A percentile compares a stretch with the other conserved stretches of the same genome.
Conservation (phyloP, 1,140 invertebrate genomes). For the Drosophila baimaii region DNA sequence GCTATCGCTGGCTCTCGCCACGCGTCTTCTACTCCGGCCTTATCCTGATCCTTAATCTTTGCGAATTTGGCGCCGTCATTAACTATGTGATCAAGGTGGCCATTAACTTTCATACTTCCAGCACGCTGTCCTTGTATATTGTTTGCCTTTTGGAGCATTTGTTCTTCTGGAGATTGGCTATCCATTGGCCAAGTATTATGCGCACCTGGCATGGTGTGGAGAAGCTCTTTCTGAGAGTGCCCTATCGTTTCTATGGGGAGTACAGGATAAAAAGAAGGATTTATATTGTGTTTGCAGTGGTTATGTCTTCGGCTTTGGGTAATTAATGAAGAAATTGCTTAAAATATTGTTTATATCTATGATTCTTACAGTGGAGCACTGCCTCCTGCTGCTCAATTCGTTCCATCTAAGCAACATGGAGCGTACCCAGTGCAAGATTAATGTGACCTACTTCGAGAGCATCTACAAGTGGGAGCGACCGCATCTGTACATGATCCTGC, state of each 20-base stretch:
- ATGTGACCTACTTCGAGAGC: slow-evolving; percentile 68
- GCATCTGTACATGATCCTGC: slow-evolving; percentile 66
- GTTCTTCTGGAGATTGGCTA: slow-evolving; percentile 75
- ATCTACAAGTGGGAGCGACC: slow-evolving; percentile 75
- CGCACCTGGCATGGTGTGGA: slow-evolving; percentile 63
- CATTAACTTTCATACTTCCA: slow-evolving; percentile 71
- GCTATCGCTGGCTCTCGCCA: slow-evolving; percentile 60
- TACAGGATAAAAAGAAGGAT: slow-evolving; percentile 73
- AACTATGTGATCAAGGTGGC: slow-evolving; percentile 53
- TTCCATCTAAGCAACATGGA: slow-evolving; percentile 73
- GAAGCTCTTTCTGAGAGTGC: slow-evolving; percentile 65
- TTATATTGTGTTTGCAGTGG: slow-evolving; percentile 56
- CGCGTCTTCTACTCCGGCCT: slow-evolving; percentile 55
- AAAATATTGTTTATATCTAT: background rate
- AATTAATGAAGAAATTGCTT: background rate
- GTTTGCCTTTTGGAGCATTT: slow-evolving; percentile 77
- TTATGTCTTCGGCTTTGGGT: slow-evolving; percentile 71
- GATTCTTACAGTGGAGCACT: slow-evolving; percentile 62
- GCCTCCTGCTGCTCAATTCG: slow-evolving; percentile 64
- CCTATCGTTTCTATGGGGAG: slow-evolving; percentile 74
- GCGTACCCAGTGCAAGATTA: slow-evolving; percentile 72
- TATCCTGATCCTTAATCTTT: slow-evolving; percentile 56
- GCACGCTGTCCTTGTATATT: slow-evolving; percentile 65
- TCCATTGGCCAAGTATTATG: slow-evolving; percentile 72
- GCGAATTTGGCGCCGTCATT: slow-evolving; percentile 66